Evolutionary conservation across 2,888 invertebrate species (phyloP).

Genomic region (Scaptomyza reducta): DNA sequence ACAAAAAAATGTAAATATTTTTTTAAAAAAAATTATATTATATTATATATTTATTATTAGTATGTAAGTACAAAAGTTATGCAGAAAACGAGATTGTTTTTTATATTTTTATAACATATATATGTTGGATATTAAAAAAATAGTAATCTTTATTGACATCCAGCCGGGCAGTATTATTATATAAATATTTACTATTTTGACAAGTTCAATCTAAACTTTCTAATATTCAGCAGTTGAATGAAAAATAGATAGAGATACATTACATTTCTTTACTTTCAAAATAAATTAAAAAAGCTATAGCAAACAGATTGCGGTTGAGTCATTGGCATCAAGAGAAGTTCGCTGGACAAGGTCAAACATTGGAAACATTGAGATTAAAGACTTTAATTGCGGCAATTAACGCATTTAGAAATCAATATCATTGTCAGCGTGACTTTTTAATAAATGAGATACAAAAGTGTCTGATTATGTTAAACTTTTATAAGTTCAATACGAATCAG

Average conservation of each 20-base stretch:
- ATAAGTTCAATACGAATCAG: conserved; percentile 18
- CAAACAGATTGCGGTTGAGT: conserved; percentile 2
- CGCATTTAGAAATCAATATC: conserved; percentile 31
- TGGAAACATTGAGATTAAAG: conserved; percentile 28
- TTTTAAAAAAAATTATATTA: neutral
- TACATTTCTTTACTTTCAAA: neutral
- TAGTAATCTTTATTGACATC: too few relatives aligned
- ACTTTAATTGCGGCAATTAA: conserved; percentile 23
- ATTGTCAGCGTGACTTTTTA: conserved; percentile 27
- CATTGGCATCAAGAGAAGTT: conserved; percentile 25
- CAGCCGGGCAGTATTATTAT: too few relatives aligned
- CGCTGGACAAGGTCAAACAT: conserved; percentile 34
- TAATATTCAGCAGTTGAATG: too few relatives aligned
- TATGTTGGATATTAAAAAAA: too few relatives aligned
- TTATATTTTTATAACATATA: too few relatives aligned
- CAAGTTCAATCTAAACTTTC: too few relatives aligned
- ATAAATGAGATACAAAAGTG: conserved; percentile 38
- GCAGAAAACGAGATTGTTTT: too few relatives aligned
- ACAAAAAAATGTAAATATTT: neutral
- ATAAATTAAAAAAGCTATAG: neutral
- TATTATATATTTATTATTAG: too few relatives aligned
- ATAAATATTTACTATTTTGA: too few relatives aligned
- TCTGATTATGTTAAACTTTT: conserved; percentile 24
- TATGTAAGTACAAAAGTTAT: too few relatives aligned
- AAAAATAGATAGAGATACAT: too few relatives aligned